A percentile compares a stretch with the other conserved stretches of the same genome.
phyloP scores from a whole-genome alignment of 2,797 vertebrate species.

The Pelochelys cantorii region DNA sequence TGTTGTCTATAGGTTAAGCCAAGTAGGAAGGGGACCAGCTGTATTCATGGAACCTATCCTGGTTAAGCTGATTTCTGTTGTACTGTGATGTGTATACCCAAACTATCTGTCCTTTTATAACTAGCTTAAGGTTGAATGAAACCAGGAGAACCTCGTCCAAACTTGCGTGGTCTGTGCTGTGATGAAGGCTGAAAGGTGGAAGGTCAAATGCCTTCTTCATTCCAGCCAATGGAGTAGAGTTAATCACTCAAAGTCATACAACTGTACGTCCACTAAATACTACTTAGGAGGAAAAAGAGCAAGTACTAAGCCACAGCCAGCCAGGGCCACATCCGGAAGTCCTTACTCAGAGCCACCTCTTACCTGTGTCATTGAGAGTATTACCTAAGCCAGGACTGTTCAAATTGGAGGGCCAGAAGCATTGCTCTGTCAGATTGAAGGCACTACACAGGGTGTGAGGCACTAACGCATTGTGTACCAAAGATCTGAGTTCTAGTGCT shows the following conservation, averaged over 20 bases:
- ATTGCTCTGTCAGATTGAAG: background rate
- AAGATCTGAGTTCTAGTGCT: background rate
- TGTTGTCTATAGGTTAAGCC: background rate
- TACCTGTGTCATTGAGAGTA: background rate
- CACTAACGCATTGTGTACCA: background rate
- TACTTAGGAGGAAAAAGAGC: background rate
- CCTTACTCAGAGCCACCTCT: background rate
- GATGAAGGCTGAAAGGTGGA: background rate
- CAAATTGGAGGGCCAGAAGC: background rate
- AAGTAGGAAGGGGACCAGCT: background rate
- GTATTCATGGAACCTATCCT: background rate
- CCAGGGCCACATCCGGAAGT: background rate
- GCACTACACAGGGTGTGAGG: background rate
- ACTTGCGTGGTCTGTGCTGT: background rate
- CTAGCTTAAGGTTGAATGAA: background rate
- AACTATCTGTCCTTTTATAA: background rate
- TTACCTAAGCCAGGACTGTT: background rate
- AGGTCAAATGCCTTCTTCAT: background rate
- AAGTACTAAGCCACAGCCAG: background rate
- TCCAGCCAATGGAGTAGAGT: background rate
- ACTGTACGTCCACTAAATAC: background rate
- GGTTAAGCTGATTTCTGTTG: background rate
- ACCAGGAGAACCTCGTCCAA: background rate
- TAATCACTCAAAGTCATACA: background rate
- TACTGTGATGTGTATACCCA: background rate